Base-by-base conservation (phyloP, 1,140 invertebrate genomes). In the Penaeus japonicus region DNA sequence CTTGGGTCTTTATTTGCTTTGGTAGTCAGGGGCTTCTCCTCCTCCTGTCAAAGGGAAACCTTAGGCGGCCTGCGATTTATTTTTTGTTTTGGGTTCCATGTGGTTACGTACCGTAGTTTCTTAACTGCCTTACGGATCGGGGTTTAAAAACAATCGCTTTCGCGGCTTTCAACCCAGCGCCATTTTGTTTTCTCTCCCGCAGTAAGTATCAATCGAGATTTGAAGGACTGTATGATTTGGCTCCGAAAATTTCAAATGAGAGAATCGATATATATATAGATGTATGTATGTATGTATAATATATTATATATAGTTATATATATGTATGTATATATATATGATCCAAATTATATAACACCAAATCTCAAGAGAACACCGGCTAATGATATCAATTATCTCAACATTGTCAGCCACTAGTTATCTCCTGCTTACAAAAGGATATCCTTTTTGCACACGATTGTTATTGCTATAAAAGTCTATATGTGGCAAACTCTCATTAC, bases 91-190 rank as follows among this genome's bases (percentile, higher is more conserved):
- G n/a, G 70, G 73, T 85, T 78, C 84, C 27, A 32, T 70, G 78
- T 85, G 84, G 84, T 78, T 30, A 27, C 32, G n/a, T 78, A 75
- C 73, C 78, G 39, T 78, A 85, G 73, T 78, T 85, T 78, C 22
- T 30, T 55, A n/a, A 39, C 70, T 85, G 84, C 84, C 84, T 85
- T 73, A 10, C 32, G 84, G 35, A 85, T 57, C 27, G 30, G 62
- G 53, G 18, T n/a, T n/a, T n/a, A n/a, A 73, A 27, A n/a, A 32
- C 27, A 30, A n/a, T 30, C 27, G 24, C 65, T 30, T 3, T 27
- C 32, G 65, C 65, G 15, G 24, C 65, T 30, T n/a, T 73, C 65
- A 73, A 17, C 65, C 27, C 65, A 47, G 39, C 39, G 12, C 39
- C 12, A n/a, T n/a, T n/a, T n/a, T n/a, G n/a, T 47, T 47, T 7